Base-by-base conservation (phyloP, 1,140 invertebrate species). In the Nebria ingens region DNA sequence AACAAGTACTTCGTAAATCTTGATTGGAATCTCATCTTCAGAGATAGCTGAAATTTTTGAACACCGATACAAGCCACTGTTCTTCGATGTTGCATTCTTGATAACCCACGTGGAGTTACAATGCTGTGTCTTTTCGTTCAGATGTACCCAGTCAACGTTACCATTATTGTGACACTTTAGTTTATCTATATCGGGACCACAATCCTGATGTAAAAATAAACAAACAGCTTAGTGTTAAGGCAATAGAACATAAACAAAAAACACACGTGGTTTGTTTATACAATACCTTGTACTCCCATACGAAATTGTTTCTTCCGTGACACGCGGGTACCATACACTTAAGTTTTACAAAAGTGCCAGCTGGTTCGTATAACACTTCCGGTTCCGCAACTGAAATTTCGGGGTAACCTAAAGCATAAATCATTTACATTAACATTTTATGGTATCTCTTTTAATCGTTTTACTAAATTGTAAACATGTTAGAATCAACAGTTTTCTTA, bases 201-300 rank as follows among this genome's bases (percentile, higher is more conserved):
- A 45, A 3, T 9, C 40, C 40, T 45, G 40, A 12, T 12, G n/a
- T 34, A 6, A 6, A 45, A 12, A 45, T 45, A 45, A 45, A n/a
- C n/a, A n/a, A n/a, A n/a, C n/a, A n/a, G n/a, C n/a, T n/a, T n/a
- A n/a, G n/a, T n/a, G n/a, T n/a, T n/a, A n/a, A n/a, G n/a, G n/a
- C n/a, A n/a, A n/a, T n/a, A n/a, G n/a, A n/a, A n/a, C n/a, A n/a
- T n/a, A n/a, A n/a, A n/a, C n/a, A n/a, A n/a, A n/a, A n/a, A n/a
- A n/a, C n/a, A n/a, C n/a, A n/a, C n/a, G n/a, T n/a, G n/a, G n/a
- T n/a, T n/a, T n/a, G n/a, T n/a, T n/a, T n/a, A n/a, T n/a, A 34
- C n/a, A 21, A 9, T 51, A 56, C 54, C 54, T 56, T 56, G 21
- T 21, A 56, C 22, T 56, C 45, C 54, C 54, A 56, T 19, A n/a